Evolutionary conservation across 2,797 vertebrate genomes (phyloP).

Genomic region (Macroramphosus scolopax): DNA sequence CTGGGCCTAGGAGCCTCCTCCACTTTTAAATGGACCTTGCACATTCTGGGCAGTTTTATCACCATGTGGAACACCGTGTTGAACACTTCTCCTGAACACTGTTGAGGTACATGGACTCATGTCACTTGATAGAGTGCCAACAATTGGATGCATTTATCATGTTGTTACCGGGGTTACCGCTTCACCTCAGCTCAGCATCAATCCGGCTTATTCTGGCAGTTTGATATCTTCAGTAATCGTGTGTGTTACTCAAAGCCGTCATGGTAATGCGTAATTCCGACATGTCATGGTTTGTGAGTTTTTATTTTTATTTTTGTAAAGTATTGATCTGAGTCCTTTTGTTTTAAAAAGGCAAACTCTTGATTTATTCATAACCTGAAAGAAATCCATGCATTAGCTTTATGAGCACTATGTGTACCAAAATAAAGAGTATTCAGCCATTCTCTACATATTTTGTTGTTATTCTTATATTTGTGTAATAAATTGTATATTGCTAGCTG

Average conservation of each 20-base stretch:
- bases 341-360: conserved; percentile 90
- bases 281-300: conserved; percentile 80
- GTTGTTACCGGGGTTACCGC: too few relatives aligned
- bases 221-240: conserved; percentile 45
- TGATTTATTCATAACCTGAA: conserved; percentile 73
- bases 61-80: conserved; percentile 45
- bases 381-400: conserved; percentile 78
- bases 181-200: conserved; percentile 29
- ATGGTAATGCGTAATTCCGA: conserved; percentile 78
- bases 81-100: too few relatives aligned
- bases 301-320: conserved; percentile 67
- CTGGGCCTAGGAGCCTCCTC: conserved; percentile 1
- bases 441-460: conserved; percentile 82
- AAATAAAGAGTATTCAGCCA: conserved; percentile 85
- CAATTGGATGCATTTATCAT: too few relatives aligned
- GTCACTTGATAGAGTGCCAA: conserved; percentile 53
- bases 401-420: conserved; percentile 87
- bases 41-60: conserved; percentile 46
- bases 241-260: conserved; percentile 71
- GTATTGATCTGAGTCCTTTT: conserved; percentile 83
- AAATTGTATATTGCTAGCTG: conserved; percentile 93
- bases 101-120: conserved; percentile 43
- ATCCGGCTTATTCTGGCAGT: conserved; percentile 51
- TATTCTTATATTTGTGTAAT: conserved; percentile 90
- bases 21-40: conserved; percentile 36